A percentile compares a stretch with the other conserved stretches of the same genome.
Evolutionary conservation across 2,888 invertebrate genomes (phyloP).

Genomic region (Ornithoptera alexandrae): DNA sequence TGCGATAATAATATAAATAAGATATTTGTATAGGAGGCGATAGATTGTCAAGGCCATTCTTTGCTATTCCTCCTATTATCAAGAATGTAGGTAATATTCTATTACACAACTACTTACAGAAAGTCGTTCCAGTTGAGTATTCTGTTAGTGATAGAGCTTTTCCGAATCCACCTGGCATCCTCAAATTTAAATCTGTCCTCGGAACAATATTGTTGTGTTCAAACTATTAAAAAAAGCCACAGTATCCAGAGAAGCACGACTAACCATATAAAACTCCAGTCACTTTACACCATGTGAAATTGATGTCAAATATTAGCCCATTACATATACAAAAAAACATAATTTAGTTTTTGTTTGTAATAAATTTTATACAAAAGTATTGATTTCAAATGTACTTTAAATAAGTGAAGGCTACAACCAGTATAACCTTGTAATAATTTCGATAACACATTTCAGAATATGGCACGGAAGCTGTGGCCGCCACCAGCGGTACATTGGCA

Average conservation of each 20-base stretch:
- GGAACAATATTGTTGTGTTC: neutral
- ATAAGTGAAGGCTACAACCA: slow-evolving; percentile 16
- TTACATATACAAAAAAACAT: neutral
- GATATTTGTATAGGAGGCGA: no score
- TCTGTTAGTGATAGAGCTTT: neutral
- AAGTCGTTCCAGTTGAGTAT: no score
- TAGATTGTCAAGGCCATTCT: no score
- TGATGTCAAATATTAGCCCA: neutral
- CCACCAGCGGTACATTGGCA: slow-evolving; percentile 79
- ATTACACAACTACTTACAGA: no score
- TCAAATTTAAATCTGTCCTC: neutral
- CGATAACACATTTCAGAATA: slow-evolving; percentile 70
- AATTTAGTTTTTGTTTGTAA: neutral
- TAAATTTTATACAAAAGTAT: neutral
- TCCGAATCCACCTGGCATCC: neutral
- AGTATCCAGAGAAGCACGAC: neutral
- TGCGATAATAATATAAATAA: no score
- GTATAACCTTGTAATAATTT: slow-evolving; percentile 5
- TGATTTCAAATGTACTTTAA: neutral
- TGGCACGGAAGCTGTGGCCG: slow-evolving; percentile 86
- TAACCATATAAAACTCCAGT: neutral
- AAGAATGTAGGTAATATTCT: no score
- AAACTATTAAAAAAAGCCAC: neutral
- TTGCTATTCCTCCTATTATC: no score
- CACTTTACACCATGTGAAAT: neutral